These are phyloP conservation scores for Pammene aurita DNA, from an alignment of 2,888 invertebrate species.

Conservation along the genomic window DNA sequence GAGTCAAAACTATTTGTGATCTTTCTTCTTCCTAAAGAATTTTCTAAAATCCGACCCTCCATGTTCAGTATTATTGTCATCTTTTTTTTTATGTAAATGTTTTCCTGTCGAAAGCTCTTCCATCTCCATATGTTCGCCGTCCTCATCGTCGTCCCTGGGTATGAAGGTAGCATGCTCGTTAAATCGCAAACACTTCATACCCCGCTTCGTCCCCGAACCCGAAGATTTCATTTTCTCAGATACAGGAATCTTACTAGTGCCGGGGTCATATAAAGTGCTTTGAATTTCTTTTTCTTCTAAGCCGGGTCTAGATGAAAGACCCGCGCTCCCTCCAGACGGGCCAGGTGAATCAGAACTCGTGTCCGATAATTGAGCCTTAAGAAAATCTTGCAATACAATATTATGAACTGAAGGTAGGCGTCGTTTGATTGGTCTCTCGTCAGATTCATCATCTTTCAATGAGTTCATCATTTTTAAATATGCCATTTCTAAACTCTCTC, in stretches of 20 bases:
- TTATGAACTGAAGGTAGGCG: neutral
- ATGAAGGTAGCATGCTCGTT: conserved; percentile 58
- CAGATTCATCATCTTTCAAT: neutral
- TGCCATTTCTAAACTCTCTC: conserved; percentile 61
- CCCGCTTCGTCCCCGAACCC: conserved; percentile 25
- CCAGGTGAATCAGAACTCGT: conserved; percentile 5
- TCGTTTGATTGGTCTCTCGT: neutral
- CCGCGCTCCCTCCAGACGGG: neutral
- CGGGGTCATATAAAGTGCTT: conserved; percentile 52
- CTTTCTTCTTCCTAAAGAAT: conserved; percentile 26
- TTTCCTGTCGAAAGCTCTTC: neutral
- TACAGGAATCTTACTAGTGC: neutral
- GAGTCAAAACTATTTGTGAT: neutral
- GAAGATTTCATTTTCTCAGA: conserved; percentile 19
- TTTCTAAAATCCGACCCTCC: conserved; percentile 18
- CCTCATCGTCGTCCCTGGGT: conserved; percentile 44
- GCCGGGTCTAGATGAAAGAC: neutral
- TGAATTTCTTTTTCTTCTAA: conserved; percentile 57
- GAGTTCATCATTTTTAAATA: conserved; percentile 27
- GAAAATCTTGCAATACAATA: neutral
- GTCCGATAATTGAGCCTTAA: neutral
- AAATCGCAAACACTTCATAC: conserved; percentile 62
- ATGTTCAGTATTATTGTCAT: neutral
- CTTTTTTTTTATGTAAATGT: conserved; percentile 2
- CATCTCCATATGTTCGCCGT: neutral